Evolutionary conservation across 1,140 invertebrate genomes (phyloP), one percentile per base, ranked within the genome.

Genomic region (Hyles euphorbiae): DNA sequence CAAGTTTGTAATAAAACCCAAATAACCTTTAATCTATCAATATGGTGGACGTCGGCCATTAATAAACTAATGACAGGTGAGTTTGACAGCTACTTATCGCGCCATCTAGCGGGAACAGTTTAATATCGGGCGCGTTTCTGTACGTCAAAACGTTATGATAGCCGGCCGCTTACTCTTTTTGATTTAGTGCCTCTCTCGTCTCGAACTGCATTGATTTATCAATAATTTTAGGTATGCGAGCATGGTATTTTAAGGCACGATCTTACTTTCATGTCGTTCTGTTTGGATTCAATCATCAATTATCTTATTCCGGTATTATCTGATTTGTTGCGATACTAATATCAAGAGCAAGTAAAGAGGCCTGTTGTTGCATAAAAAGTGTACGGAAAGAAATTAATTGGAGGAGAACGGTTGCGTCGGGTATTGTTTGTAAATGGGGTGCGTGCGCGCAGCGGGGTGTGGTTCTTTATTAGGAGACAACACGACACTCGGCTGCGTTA

Each of bases 141-240:
- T 71, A 83, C 73, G 83, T 88, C 85, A 88, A 82, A 86, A 88
- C 71, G 69, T 79, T 79, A 71, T 76, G 78, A 85, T 81, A 76
- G 69, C 69, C 67, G 63, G 60, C 61, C 72, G 59, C 60, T 72
- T 72, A 71, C 68, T 66, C 67, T 71, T 73, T 78, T 85, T 88
- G 85, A 88, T 88, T 86, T 88, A 88, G 81, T 88, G 72, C 73
- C 76, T 72, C 79, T 79, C 69, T 68, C 67, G 64, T 76, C 61
- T 76, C 70, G 74, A 78, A 78, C 75, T 83, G 80, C 81, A 84
- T 82, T 88, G 83, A 88, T 88, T 76, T 87, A 88, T 88, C 83
- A 88, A 87, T 88, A 72, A 86, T 87, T 84, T 76, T 48, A 81
- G 72, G 78, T 72, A 87, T 88, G 75, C 74, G 80, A 78, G 77